A percentile compares a stretch with the other conserved stretches of the same genome.
phyloP scores from a whole-genome alignment of 2,113 vertebrate species.

The Polypterus bichir region DNA sequence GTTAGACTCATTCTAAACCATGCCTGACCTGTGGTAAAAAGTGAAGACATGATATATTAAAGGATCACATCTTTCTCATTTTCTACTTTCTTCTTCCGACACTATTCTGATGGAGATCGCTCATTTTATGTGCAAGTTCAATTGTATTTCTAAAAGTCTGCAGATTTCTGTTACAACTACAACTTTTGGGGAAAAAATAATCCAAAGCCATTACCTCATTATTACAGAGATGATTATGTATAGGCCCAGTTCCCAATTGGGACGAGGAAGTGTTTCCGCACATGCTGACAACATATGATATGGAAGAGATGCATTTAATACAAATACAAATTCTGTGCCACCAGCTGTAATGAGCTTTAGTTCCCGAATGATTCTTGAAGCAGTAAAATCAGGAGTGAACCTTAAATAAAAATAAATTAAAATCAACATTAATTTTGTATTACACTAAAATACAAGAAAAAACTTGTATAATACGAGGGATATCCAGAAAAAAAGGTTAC shows the following conservation, averaged over 20 bases:
- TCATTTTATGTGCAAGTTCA: no score
- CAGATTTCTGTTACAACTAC: no score
- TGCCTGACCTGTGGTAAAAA: no score
- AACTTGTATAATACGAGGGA: no score
- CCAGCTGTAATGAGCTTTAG: constrained; percentile 76
- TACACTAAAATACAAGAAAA: background rate
- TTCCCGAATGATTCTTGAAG: constrained; percentile 88
- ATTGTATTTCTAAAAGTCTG: no score
- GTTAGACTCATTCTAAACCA: no score
- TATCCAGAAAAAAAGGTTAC: no score
- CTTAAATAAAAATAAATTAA: constrained; percentile 36
- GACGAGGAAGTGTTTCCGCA: constrained; percentile 83
- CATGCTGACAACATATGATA: constrained; percentile 91
- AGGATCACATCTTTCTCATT: no score
- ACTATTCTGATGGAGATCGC: no score
- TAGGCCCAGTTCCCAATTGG: constrained; percentile 86
- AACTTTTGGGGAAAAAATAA: no score
- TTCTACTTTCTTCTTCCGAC: no score
- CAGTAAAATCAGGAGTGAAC: constrained; percentile 98
- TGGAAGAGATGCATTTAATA: constrained; percentile 87
- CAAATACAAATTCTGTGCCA: constrained; percentile 84
- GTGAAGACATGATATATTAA: no score
- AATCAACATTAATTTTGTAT: background rate
- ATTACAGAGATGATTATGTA: constrained; percentile 85
- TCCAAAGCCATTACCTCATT: constrained; percentile 63